phyloP scores from a whole-genome alignment of 2,113 vertebrate genomes.

The Mormyrus lacerda region DNA sequence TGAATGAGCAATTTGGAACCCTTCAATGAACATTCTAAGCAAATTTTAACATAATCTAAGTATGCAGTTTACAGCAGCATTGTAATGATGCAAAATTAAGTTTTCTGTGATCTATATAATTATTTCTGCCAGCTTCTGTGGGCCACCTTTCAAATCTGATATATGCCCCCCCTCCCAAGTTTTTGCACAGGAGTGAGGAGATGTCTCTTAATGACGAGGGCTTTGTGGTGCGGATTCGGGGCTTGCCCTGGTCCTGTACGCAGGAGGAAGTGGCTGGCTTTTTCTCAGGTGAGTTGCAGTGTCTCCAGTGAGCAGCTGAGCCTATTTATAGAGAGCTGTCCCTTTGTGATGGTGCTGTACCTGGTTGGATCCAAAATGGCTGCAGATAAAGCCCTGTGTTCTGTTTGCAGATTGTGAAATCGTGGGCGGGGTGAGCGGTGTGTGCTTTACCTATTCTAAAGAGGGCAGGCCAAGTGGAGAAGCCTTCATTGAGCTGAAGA shows the following conservation, averaged over 20 bases:
- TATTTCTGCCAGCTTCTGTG: neutral
- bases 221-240: constrained; percentile 71
- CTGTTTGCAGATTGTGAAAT: constrained; percentile 63
- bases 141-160: neutral
- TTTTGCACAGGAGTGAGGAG: constrained; percentile 35
- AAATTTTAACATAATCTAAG: neutral
- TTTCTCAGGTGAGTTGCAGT: constrained; percentile 61
- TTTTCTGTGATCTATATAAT: neutral
- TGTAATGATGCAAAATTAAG: neutral
- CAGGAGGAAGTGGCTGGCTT: constrained; percentile 69
- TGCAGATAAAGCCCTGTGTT: neutral
- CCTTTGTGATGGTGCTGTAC: neutral
- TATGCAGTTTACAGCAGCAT: neutral
- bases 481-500: constrained; percentile 69
- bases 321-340: neutral
- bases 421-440: constrained; percentile 62
- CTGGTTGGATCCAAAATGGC: neutral
- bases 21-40: neutral
- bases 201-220: constrained; percentile 69
- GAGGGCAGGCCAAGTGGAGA: constrained; percentile 73
- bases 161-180: neutral
- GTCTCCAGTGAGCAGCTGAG: neutral
- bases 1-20: neutral
- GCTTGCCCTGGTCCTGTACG: constrained; percentile 73
- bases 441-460: constrained; percentile 73